Percentiles rank a stretch among this genome's conserved stretches.
Conservation (phyloP, 1,140 invertebrate species). For the Caenorhabditis tropicalis region DNA sequence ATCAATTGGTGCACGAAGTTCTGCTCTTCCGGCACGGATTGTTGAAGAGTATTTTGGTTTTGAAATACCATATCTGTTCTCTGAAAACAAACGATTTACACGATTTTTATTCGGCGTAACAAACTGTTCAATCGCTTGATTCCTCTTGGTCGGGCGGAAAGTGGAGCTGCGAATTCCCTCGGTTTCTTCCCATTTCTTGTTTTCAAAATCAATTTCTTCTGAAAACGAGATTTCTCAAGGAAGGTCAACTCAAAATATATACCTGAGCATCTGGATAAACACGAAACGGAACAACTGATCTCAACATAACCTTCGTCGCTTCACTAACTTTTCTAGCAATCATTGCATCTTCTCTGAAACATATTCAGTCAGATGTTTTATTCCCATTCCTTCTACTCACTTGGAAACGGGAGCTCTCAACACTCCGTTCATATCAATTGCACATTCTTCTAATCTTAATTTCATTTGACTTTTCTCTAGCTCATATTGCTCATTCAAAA, state of each 20-base stretch:
- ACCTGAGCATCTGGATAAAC: slow-evolving; percentile 19
- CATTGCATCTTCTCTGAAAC: slow-evolving; percentile 25
- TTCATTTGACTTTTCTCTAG: slow-evolving; percentile 36
- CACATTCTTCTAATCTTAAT: slow-evolving; percentile 26
- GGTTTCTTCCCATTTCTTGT: neutral
- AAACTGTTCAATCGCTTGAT: neutral
- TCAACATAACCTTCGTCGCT: slow-evolving; percentile 19
- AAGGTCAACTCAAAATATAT: neutral
- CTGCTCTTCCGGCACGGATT: slow-evolving; percentile 19
- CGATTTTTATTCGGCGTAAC: neutral
- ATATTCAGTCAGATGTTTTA: no score
- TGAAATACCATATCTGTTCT: slow-evolving; percentile 17
- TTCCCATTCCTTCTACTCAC: no score
- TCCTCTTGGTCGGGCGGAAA: neutral
- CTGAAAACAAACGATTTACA: neutral
- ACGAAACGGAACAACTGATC: slow-evolving; percentile 7
- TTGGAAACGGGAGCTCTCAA: neutral
- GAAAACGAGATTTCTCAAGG: neutral
- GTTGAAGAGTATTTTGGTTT: neutral
- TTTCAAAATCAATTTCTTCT: neutral
- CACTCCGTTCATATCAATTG: slow-evolving; percentile 22
- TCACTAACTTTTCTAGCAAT: slow-evolving; percentile 24
- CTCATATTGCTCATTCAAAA: slow-evolving; percentile 32
- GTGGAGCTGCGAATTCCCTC: slow-evolving; percentile 8
- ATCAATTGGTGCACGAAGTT: neutral